A percentile compares a stretch with the other conserved stretches of the same genome.
phyloP scores from a whole-genome alignment of 2,888 invertebrate genomes.

The Mayetiola destructor region DNA sequence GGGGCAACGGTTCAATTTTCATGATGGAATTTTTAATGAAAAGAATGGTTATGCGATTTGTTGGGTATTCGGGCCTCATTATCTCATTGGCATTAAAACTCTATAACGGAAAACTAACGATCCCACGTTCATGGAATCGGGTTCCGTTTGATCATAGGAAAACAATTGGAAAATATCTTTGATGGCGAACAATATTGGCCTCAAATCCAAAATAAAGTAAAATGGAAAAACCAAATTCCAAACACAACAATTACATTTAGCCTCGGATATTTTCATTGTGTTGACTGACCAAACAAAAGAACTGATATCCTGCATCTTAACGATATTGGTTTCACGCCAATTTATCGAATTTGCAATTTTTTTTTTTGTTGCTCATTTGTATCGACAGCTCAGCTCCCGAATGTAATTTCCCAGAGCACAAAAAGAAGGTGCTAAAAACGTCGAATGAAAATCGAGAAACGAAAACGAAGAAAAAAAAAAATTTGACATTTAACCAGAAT shows the following conservation, averaged over 20 bases:
- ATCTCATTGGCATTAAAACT: neutral
- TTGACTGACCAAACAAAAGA: neutral
- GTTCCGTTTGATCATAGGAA: too few relatives aligned
- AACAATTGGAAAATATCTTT: too few relatives aligned
- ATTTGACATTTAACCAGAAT: neutral
- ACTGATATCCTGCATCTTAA: neutral
- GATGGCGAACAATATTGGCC: neutral
- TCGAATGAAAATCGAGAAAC: neutral
- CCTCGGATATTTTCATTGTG: neutral
- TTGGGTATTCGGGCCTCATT: neutral
- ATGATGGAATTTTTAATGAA: too few relatives aligned
- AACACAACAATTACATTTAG: slow-evolving; percentile 11
- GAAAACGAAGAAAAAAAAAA: neutral
- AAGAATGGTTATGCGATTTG: too few relatives aligned
- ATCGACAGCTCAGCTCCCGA: neutral
- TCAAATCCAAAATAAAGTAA: neutral
- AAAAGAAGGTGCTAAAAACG: neutral
- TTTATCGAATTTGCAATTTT: neutral
- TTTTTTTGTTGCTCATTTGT: neutral
- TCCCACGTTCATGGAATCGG: neutral
- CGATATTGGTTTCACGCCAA: slow-evolving; percentile 4
- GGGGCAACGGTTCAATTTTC: too few relatives aligned
- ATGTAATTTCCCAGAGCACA: neutral
- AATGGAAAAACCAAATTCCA: neutral
- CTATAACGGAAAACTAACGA: neutral